A percentile compares a stretch with the other conserved stretches of the same genome.
phyloP scores from a whole-genome alignment of 2,113 vertebrate genomes.

The Vulpes lagopus region DNA sequence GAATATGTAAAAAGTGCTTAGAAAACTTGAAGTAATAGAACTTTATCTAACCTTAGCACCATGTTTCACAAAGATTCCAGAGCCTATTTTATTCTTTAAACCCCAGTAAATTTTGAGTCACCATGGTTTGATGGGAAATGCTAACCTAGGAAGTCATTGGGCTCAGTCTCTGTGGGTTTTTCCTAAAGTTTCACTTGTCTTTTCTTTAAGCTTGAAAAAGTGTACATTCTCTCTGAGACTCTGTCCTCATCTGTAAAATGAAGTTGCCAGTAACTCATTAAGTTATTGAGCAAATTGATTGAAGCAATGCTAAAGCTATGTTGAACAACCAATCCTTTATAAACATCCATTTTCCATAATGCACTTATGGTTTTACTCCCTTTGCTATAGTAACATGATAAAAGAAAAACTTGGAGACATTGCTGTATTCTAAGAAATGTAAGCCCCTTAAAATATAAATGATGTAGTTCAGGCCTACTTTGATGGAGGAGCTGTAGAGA shows the following conservation, averaged over 20 bases:
- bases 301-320: background rate
- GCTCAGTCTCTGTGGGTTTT: background rate
- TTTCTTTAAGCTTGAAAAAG: background rate
- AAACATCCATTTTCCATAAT: background rate
- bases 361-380: background rate
- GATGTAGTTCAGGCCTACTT: background rate
- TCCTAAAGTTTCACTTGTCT: background rate
- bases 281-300: background rate
- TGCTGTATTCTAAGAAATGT: background rate
- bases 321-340: background rate
- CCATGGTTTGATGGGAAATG: background rate
- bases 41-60: background rate
- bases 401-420: background rate
- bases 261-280: background rate
- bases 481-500: background rate
- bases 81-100: background rate
- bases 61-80: background rate
- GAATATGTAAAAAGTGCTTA: background rate
- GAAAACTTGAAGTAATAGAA: slow-evolving; percentile 20
- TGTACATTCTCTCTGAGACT: background rate
- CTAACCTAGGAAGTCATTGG: background rate
- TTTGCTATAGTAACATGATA: background rate
- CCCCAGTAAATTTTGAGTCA: background rate
- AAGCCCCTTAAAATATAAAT: background rate
- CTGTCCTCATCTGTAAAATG: background rate